Evolutionary conservation across 1,140 invertebrate genomes (phyloP).

Genomic region (Procambarus clarkii): DNA sequence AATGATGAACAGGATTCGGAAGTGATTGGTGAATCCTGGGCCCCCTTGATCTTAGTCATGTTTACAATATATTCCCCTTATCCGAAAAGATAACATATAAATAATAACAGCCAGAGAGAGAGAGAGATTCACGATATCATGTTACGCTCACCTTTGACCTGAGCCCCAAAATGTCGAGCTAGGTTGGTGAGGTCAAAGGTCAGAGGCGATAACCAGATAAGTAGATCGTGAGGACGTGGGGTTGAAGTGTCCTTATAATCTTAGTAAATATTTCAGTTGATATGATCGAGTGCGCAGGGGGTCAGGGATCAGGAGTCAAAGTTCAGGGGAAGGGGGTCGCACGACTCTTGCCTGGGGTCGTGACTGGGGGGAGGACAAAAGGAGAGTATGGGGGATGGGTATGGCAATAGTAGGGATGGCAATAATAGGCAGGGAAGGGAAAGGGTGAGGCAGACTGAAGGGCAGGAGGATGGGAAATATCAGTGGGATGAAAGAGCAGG

Average conservation of each 20-base stretch:
- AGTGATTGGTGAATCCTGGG: too few species aligned
- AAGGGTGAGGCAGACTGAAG: background rate
- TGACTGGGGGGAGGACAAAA: background rate
- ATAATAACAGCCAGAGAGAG: too few species aligned
- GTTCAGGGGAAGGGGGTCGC: too few species aligned
- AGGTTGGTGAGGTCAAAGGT: background rate
- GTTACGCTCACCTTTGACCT: background rate
- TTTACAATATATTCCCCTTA: too few species aligned
- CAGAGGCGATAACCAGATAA: constrained; percentile 18
- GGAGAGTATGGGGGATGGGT: background rate
- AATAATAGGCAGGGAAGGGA: background rate
- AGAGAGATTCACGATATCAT: too few species aligned
- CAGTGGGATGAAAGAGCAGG: background rate
- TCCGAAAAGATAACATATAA: too few species aligned
- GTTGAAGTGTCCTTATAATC: constrained; percentile 33
- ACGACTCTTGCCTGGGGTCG: constrained; percentile 15
- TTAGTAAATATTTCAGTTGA: constrained; percentile 48
- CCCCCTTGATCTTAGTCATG: too few species aligned
- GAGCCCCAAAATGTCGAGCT: background rate
- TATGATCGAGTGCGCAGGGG: constrained; percentile 36
- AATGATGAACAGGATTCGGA: too few species aligned
- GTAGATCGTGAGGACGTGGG: background rate
- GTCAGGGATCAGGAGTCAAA: background rate
- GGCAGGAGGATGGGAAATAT: too few species aligned
- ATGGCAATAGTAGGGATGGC: background rate